phyloP scores from a whole-genome alignment of 2,888 invertebrate species.

The Acleris literana region DNA sequence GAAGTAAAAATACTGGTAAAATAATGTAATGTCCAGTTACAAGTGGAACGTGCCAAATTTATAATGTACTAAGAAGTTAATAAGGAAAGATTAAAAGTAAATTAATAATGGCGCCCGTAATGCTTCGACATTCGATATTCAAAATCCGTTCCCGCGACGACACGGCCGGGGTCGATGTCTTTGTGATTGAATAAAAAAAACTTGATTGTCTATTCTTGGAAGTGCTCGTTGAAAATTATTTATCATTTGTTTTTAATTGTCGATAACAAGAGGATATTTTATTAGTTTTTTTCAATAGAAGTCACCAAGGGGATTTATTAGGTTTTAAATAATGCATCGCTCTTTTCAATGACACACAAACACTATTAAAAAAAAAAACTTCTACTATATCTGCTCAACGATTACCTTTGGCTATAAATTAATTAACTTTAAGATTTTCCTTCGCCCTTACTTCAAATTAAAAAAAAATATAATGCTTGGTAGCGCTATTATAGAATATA shows the following conservation, averaged over 20 bases:
- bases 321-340: no score
- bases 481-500: no score
- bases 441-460: no score
- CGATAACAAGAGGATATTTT: neutral
- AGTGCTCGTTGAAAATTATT: constrained; percentile 10
- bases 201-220: constrained; percentile 18
- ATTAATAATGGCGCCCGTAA: constrained; percentile 54
- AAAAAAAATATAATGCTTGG: no score
- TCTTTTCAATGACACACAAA: no score
- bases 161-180: constrained; percentile 35
- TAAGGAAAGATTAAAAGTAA: constrained; percentile 61
- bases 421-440: no score
- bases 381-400: no score
- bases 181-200: constrained; percentile 31
- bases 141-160: constrained; percentile 56
- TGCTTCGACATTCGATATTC: constrained; percentile 61
- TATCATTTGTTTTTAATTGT: constrained; percentile 18
- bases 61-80: constrained; percentile 47
- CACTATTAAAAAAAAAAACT: no score
- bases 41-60: constrained; percentile 26
- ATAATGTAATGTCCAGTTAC: neutral
- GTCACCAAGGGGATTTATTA: no score
- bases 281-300: neutral
- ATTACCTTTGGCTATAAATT: no score
- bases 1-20: neutral